Base-by-base conservation (phyloP, 1,140 invertebrate genomes). In the Eubasilissa regina region DNA sequence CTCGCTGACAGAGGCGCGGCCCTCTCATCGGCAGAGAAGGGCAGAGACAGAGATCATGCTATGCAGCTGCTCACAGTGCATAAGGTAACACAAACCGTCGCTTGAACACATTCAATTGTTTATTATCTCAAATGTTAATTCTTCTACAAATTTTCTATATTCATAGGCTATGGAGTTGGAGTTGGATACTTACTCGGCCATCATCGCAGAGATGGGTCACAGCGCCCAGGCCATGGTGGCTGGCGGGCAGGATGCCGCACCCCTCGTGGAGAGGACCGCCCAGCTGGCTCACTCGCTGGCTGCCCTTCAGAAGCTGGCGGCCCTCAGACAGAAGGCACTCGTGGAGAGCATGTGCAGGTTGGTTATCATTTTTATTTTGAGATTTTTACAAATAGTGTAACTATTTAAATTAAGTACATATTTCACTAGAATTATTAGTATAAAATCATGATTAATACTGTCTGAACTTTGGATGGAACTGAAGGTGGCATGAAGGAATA, bases 41-140 rank as follows among this genome's bases (percentile, higher is more conserved):
- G 96, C 17, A 91, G 95, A 47, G 97, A 98, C 89, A 91, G 96
- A 60, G 95, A 97, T 85, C 93, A 95, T 12, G 96, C 96, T 51
- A 95, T 96, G 13, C 98, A 97, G 89, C 89, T 98, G 48, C 89
- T 98, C 0, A 97, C 97, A 8, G 97, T 96, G 86, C 96, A 98
- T 85, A 98, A 98, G 90, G 95, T 94, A 85, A 19, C 15, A 56
- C 7, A 13, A 51, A 51, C 11, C n/a, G 8, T 51, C n/a, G 48
- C n/a, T 13, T 51, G n/a, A n/a, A n/a, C n/a, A n/a, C n/a, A n/a
- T n/a, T n/a, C n/a, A n/a, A n/a, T n/a, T n/a, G n/a, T n/a, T n/a
- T n/a, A n/a, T n/a, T n/a, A n/a, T n/a, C n/a, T n/a, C n/a, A n/a
- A n/a, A n/a, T n/a, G n/a, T n/a, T 15, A 51, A 15, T 13, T 13